Conservation (phyloP, 2,797 vertebrate species). For the Glossophaga mutica region DNA sequence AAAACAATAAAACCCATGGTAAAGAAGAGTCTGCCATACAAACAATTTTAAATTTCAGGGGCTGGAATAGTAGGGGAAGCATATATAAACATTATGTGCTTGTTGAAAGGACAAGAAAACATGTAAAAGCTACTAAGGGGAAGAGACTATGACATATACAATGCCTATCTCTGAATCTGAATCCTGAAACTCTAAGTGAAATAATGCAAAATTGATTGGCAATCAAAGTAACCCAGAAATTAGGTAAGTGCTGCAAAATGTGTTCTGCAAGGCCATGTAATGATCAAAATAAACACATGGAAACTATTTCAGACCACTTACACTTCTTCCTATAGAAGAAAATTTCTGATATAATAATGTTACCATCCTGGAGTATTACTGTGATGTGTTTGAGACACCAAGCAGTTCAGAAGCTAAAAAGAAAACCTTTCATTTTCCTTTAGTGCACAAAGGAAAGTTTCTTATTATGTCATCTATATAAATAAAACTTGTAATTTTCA, state of each 20-base stretch:
- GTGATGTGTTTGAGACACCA: neutral
- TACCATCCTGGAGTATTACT: neutral
- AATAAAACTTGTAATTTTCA: conserved; percentile 1
- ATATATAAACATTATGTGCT: neutral
- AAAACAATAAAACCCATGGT: neutral
- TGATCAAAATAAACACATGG: neutral
- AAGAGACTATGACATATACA: neutral
- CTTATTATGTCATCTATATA: neutral
- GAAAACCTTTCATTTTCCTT: neutral
- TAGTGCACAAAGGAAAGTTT: neutral
- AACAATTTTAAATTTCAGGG: conserved; percentile 4
- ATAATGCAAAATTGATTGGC: neutral
- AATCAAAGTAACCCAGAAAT: neutral
- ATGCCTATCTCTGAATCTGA: neutral
- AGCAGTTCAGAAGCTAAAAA: neutral
- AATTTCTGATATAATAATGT: neutral
- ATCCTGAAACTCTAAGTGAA: neutral
- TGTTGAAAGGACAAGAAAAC: neutral
- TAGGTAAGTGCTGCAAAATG: neutral
- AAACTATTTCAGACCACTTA: neutral
- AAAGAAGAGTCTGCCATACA: neutral
- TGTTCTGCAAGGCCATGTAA: neutral
- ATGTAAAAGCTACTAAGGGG: neutral
- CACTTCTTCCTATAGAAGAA: neutral
- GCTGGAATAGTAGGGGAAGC: neutral